These are phyloP conservation scores for Hestina assimilis DNA, from an alignment of 1,140 invertebrate species.

Conservation along the genomic window DNA sequence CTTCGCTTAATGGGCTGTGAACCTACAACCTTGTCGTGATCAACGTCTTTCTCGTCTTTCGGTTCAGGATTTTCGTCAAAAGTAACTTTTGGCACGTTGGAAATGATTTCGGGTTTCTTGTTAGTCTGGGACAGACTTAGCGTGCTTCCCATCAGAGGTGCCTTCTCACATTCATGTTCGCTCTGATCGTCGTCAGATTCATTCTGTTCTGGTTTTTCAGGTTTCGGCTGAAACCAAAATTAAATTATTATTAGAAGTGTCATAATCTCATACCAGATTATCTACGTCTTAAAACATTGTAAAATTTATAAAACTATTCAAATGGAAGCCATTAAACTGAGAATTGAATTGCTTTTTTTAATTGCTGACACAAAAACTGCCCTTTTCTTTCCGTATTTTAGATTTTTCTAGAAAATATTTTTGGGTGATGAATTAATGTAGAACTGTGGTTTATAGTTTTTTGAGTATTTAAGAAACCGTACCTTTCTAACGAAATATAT, in stretches of 20 bases:
- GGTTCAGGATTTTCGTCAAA: conserved; percentile 37
- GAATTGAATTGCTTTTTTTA: no score
- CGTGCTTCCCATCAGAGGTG: conserved; percentile 70
- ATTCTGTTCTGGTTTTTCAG: conserved; percentile 37
- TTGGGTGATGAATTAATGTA: no score
- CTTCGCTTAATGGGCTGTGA: conserved; percentile 63
- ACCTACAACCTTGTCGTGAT: conserved; percentile 46
- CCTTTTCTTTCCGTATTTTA: no score
- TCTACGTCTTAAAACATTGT: no score
- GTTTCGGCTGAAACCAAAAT: conserved; percentile 44
- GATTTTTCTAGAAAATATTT: no score
- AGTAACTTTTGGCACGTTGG: conserved; percentile 56
- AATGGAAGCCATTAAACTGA: no score
- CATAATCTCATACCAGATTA: no score
- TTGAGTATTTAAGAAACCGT: no score
- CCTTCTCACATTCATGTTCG: conserved; percentile 65
- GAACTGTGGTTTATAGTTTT: no score
- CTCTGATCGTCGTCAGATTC: conserved; percentile 63
- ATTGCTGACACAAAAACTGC: no score
- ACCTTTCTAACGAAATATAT: no score
- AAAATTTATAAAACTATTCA: no score
- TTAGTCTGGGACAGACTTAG: conserved; percentile 38
- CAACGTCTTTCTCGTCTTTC: conserved; percentile 28
- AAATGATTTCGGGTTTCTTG: conserved; percentile 65
- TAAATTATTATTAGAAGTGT: background rate